Percentiles rank a stretch among this genome's conserved stretches.
Evolutionary conservation across 2,797 vertebrate species (phyloP).

Genomic region (Xiphophorus birchmanni): DNA sequence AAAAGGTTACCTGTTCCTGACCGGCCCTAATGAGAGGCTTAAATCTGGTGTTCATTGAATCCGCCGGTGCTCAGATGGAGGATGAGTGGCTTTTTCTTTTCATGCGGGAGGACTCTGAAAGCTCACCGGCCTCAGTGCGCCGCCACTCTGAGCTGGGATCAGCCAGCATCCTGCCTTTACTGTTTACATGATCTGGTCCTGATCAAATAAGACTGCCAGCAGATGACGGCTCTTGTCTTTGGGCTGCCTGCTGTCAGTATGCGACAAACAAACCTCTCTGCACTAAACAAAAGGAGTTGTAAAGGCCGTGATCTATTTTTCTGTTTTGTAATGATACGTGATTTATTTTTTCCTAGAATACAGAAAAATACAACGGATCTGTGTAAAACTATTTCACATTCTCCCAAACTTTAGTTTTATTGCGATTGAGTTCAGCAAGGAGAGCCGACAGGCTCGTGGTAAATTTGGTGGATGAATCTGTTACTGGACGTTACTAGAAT

Average conservation of each 20-base stretch:
- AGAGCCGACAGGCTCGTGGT: background rate
- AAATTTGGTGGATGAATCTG: background rate
- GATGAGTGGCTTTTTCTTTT: conserved; percentile 46
- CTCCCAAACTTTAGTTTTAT: background rate
- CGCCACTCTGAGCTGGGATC: conserved; percentile 46
- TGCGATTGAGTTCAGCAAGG: background rate
- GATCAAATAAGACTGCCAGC: conserved; percentile 4
- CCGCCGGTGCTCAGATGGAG: conserved; percentile 42
- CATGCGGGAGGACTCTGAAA: conserved; percentile 53
- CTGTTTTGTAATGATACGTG: background rate
- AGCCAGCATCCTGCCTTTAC: background rate
- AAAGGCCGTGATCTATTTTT: background rate
- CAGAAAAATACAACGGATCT: background rate
- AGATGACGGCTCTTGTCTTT: background rate
- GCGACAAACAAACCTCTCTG: conserved; percentile 6
- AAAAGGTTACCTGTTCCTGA: conserved; percentile 44
- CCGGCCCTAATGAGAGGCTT: conserved; percentile 61
- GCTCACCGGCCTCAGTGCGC: conserved; percentile 31
- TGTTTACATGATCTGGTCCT: conserved; percentile 41
- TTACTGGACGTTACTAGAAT: background rate
- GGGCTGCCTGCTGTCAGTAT: background rate
- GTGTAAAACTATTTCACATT: background rate
- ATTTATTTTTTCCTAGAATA: background rate
- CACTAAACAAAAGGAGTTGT: background rate
- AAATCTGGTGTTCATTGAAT: conserved; percentile 67